Conservation (phyloP, 2,113 vertebrate species). For the Todiramphus chloris region DNA sequence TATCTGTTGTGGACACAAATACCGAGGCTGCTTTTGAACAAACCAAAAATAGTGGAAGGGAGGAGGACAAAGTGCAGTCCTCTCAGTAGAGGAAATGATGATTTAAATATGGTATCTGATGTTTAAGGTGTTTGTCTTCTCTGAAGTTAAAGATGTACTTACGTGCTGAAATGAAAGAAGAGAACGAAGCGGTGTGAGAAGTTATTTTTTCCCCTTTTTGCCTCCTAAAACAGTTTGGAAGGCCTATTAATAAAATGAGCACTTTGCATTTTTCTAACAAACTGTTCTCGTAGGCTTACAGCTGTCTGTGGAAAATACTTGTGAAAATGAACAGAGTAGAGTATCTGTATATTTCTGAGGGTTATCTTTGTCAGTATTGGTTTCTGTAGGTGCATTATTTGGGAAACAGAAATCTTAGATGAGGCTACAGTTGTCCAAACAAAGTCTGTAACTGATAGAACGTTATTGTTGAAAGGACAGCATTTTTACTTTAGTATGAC, state of each 20-base stretch:
- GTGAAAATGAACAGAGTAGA: neutral
- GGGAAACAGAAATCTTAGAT: neutral
- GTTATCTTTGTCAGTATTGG: neutral
- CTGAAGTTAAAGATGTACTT: neutral
- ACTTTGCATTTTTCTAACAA: neutral
- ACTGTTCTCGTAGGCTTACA: neutral
- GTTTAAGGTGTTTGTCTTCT: neutral
- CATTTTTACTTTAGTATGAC: neutral
- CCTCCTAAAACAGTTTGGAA: neutral
- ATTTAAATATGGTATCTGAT: neutral
- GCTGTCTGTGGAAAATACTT: neutral
- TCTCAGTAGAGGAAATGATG: neutral
- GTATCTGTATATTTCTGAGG: neutral
- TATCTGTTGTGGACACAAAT: neutral
- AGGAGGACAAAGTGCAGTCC: neutral
- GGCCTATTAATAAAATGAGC: neutral
- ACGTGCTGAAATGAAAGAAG: neutral
- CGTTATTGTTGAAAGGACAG: neutral
- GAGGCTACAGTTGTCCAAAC: neutral
- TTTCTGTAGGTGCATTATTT: accelerated
- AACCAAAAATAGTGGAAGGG: neutral
- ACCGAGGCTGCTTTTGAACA: neutral
- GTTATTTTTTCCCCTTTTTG: neutral
- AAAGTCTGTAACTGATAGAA: neutral
- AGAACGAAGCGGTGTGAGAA: neutral